Conservation (phyloP, 2,797 vertebrate genomes). For the Geotrypetes seraphini region DNA sequence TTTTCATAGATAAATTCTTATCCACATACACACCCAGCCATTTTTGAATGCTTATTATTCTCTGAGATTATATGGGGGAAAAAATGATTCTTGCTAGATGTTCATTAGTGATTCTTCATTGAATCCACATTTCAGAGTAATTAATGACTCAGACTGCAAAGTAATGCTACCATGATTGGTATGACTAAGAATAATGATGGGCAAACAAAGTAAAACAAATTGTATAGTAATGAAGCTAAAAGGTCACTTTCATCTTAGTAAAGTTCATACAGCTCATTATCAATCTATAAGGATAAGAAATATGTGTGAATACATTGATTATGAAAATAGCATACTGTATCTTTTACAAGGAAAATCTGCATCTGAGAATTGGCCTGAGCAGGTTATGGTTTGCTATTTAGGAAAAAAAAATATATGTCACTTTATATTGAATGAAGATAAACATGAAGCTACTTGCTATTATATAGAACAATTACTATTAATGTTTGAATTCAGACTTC, state of each 20-base stretch:
- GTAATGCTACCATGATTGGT: neutral
- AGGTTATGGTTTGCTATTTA: conserved; percentile 9
- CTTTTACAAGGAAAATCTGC: neutral
- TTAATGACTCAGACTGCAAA: neutral
- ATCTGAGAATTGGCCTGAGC: conserved; percentile 1
- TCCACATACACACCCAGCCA: too few species aligned
- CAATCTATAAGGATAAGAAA: neutral
- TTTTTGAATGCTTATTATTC: too few species aligned
- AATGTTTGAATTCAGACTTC: too few species aligned
- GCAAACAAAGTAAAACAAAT: conserved; percentile 6
- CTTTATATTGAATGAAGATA: too few species aligned
- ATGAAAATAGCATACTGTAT: neutral
- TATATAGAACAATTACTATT: too few species aligned
- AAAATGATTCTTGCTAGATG: too few species aligned
- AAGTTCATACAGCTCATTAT: neutral
- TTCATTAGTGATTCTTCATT: neutral
- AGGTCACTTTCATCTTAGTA: neutral
- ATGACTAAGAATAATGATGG: neutral
- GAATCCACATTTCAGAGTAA: neutral
- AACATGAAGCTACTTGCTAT: too few species aligned
- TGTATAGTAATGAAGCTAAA: conserved; percentile 2
- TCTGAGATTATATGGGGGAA: too few species aligned
- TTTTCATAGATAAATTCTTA: too few species aligned
- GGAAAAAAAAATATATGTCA: too few species aligned
- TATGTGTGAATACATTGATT: neutral